Base-by-base conservation (phyloP, 2,888 invertebrate species). In the Acrobasis suavella region DNA sequence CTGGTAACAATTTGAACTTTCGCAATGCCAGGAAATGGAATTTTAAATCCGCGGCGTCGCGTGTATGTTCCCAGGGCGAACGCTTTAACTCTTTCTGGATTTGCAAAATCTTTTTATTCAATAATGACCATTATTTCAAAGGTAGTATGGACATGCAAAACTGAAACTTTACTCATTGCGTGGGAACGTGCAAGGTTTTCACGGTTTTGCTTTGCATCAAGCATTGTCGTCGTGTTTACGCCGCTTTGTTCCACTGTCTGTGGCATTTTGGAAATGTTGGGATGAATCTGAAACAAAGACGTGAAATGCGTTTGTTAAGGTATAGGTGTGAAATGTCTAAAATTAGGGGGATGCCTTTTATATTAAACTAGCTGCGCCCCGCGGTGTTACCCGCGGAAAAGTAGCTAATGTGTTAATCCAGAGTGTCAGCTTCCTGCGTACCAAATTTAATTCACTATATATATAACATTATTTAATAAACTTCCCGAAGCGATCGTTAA, bases 41-140 rank as follows among this genome's bases (percentile, higher is more conserved):
- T 89, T 88, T 89, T 87, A 87, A 88, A 88, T 86, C 83, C 73
- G 77, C 75, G 72, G 71, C 73, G 37, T 62, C 72, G 72, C 70
- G 67, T 75, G 76, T 74, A 68, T 69, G 70, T 71, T 72, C 71
- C 72, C 74, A 67, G 72, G 73, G 71, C 49, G 38, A 37, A 55
- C 54, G 51, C 60, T 55, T 32, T 58, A 61, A 59, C 49, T 55
- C 49, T 46, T 62, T 60, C 14, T 42, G 37, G 46, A 55, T 50
- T 55, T 46, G 49, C 50, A 32, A 37, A 22, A 49, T 42, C 42
- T 49, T 38, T 65, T 50, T 61, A 59, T 62, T 58, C 46, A 38
- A 69, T 63, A 65, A 37, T 62, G 60, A 50, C 49, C 64, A 58
- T 65, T 69, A 67, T 59, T 59, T 22, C 62, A 16, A 42, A 17